Percentiles rank a stretch among this genome's conserved stretches.
These are phyloP conservation scores for Sesamia nonagrioides DNA, from an alignment of 1,140 invertebrate genomes.

Conservation along the genomic window DNA sequence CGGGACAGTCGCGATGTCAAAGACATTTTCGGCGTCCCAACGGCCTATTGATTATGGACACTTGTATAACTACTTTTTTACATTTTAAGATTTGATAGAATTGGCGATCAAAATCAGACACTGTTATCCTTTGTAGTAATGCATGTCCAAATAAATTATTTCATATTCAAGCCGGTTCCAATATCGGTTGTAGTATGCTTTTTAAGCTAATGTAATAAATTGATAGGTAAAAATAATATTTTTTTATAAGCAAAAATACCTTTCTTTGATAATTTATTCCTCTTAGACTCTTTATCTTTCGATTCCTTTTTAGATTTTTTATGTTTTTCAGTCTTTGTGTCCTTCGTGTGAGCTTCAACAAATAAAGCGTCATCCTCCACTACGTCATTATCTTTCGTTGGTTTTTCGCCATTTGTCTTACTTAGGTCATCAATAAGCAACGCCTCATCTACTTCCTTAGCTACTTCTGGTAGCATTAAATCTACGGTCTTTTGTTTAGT, in stretches of 20 bases:
- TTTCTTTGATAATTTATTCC: slow-evolving; percentile 83
- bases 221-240: neutral
- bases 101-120: too few relatives aligned
- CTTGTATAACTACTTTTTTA: too few relatives aligned
- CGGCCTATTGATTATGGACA: too few relatives aligned
- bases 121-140: too few relatives aligned
- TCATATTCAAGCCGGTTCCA: too few relatives aligned
- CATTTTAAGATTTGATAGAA: too few relatives aligned
- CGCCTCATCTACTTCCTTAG: slow-evolving; percentile 62
- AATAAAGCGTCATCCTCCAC: slow-evolving; percentile 39
- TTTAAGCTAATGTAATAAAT: too few relatives aligned
- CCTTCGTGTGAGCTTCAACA: slow-evolving; percentile 68
- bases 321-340: slow-evolving; percentile 81
- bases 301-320: slow-evolving; percentile 79
- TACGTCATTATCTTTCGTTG: slow-evolving; percentile 44
- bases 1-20: too few relatives aligned
- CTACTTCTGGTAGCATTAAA: slow-evolving; percentile 77
- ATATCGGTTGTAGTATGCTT: too few relatives aligned
- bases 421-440: slow-evolving; percentile 71
- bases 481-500: slow-evolving; percentile 83
- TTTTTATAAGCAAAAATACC: slow-evolving; percentile 59
- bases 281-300: slow-evolving; percentile 79
- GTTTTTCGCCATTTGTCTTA: slow-evolving; percentile 74
- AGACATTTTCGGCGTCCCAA: too few relatives aligned
- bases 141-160: too few relatives aligned